phyloP scores from a whole-genome alignment of 2,888 invertebrate species.

The Cephus nigrinus region DNA sequence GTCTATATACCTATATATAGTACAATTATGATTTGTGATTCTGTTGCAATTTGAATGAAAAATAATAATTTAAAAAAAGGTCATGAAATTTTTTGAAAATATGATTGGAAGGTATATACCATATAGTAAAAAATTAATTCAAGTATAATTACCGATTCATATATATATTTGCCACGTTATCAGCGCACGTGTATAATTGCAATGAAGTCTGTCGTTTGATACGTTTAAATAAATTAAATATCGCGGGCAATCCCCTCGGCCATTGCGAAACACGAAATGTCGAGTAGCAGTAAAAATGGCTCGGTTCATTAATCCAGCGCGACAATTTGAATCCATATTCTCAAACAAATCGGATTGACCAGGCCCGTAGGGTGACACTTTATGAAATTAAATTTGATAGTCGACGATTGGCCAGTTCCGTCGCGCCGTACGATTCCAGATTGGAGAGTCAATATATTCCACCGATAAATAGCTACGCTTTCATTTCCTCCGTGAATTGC shows the following conservation, averaged over 20 bases:
- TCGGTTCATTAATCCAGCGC: neutral
- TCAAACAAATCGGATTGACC: constrained; percentile 26
- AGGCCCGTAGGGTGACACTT: constrained; percentile 38
- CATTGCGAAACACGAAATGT: neutral
- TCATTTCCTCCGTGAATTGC: neutral
- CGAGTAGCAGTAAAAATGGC: neutral
- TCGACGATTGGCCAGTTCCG: constrained; percentile 27
- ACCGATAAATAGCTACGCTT: neutral
- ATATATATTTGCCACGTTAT: no score
- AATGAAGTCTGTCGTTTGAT: neutral
- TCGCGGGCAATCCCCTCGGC: neutral
- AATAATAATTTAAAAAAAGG: no score
- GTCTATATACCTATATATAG: neutral
- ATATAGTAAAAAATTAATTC: neutral
- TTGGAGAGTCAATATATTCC: neutral
- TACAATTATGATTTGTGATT: neutral
- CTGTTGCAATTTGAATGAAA: neutral
- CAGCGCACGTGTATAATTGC: neutral
- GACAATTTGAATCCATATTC: constrained; percentile 32
- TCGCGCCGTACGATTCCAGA: neutral
- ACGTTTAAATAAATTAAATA: neutral
- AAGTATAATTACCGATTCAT: neutral
- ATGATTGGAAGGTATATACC: no score
- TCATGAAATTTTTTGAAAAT: no score
- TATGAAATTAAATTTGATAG: constrained; percentile 50